Conservation (phyloP, 92 coral and sea anemone genomes). For the Epizoanthus fatuus region DNA sequence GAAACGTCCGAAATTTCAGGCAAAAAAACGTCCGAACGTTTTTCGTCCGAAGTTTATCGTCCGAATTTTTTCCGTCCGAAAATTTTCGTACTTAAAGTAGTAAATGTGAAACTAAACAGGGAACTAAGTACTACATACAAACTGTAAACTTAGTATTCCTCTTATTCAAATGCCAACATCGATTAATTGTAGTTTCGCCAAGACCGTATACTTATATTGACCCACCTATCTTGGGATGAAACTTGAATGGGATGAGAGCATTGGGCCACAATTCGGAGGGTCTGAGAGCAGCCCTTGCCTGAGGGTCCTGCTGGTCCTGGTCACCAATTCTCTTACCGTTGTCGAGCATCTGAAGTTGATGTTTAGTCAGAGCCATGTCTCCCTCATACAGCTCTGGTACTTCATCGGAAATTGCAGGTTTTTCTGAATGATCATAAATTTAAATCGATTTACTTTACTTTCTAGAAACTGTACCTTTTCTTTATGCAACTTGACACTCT, state of each 20-base stretch:
- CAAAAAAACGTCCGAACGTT: no score
- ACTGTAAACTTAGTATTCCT: no score
- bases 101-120: no score
- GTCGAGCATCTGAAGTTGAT: constrained; percentile 27
- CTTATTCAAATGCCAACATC: no score
- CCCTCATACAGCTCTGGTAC: constrained; percentile 36
- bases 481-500: no score
- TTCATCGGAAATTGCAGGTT: background rate
- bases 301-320: constrained; percentile 3
- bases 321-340: constrained; percentile 2
- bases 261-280: constrained; percentile 33
- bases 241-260: constrained; percentile 43
- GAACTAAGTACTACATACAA: no score
- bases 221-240: constrained; percentile 30
- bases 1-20: no score
- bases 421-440: constrained; percentile 4
- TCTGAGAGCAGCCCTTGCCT: constrained; percentile 18
- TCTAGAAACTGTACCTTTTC: no score
- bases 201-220: background rate
- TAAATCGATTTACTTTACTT: background rate
- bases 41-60: no score
- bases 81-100: no score
- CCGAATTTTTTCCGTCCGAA: no score
- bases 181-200: no score
- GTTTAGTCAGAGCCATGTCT: constrained; percentile 44